Evolutionary conservation across 1,140 invertebrate species (phyloP).

Genomic region (Epicauta chinensis): DNA sequence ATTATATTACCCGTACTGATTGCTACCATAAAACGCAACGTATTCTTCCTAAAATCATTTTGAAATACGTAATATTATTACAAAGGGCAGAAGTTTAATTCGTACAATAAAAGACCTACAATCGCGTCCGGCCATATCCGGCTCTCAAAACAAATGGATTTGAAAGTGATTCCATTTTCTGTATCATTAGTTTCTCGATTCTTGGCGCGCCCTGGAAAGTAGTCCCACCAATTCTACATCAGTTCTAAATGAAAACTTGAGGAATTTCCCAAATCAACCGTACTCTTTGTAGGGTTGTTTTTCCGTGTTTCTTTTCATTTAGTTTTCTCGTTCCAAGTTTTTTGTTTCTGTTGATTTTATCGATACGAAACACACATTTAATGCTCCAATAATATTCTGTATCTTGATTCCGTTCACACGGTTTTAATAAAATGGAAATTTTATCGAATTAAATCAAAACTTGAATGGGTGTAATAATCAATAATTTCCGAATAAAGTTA

Average conservation of each 20-base stretch:
- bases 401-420: too few relatives aligned
- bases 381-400: too few relatives aligned
- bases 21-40: too few relatives aligned
- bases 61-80: too few relatives aligned
- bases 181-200: slow-evolving; percentile 33
- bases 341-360: background rate
- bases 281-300: slow-evolving; percentile 12
- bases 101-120: too few relatives aligned
- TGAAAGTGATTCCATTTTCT: slow-evolving; percentile 37
- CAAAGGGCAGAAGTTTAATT: too few relatives aligned
- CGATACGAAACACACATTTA: slow-evolving; percentile 10
- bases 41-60: too few relatives aligned
- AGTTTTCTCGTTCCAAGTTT: background rate
- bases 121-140: background rate
- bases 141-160: slow-evolving; percentile 31
- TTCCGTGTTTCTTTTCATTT: background rate
- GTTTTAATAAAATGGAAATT: too few relatives aligned
- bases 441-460: too few relatives aligned
- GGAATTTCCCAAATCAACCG: slow-evolving; percentile 24
- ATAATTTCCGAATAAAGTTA: background rate
- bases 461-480: too few relatives aligned
- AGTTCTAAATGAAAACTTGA: slow-evolving; percentile 22
- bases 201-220: slow-evolving; percentile 12
- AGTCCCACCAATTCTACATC: background rate
- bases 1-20: too few relatives aligned